phyloP scores from a whole-genome alignment of 2,888 invertebrate species.

The Lingula anatina region DNA sequence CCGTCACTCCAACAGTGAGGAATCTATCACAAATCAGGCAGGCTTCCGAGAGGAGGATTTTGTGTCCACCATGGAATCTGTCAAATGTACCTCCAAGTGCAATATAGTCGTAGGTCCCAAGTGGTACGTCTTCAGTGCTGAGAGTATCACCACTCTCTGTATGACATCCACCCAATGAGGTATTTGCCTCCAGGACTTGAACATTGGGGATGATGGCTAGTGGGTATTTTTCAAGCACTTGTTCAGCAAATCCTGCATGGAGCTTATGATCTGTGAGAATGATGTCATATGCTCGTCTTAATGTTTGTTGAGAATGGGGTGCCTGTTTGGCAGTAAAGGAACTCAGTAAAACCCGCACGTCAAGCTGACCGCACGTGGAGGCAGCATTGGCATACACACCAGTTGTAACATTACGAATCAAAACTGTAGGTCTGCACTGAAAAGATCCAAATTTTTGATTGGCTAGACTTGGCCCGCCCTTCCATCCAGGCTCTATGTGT shows the following conservation, averaged over 20 bases:
- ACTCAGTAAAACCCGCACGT: conserved; percentile 26
- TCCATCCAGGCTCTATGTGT: conserved; percentile 28
- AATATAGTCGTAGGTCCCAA: conserved; percentile 64
- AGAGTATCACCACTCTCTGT: background rate
- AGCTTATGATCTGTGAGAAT: background rate
- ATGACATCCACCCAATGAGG: conserved; percentile 1
- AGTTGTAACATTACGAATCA: conserved; percentile 12
- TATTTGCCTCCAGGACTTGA: too few relatives aligned
- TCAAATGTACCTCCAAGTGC: conserved; percentile 97
- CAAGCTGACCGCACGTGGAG: conserved; percentile 20
- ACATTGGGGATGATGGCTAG: background rate
- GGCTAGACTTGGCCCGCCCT: too few relatives aligned
- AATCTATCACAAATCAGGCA: conserved; percentile 70
- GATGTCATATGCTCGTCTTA: background rate
- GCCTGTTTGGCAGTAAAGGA: background rate
- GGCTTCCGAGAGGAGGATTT: conserved; percentile 83
- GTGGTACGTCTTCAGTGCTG: background rate
- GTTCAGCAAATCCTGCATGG: background rate
- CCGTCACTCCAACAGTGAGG: conserved; percentile 88
- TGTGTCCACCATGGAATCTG: conserved; percentile 89
- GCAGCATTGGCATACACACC: conserved; percentile 26
- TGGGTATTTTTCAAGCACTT: too few relatives aligned
- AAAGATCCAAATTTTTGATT: too few relatives aligned
- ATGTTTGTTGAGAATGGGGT: background rate
- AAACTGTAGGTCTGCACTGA: background rate